phyloP scores from a whole-genome alignment of 2,888 invertebrate genomes.

The Sussaba pulchella region DNA sequence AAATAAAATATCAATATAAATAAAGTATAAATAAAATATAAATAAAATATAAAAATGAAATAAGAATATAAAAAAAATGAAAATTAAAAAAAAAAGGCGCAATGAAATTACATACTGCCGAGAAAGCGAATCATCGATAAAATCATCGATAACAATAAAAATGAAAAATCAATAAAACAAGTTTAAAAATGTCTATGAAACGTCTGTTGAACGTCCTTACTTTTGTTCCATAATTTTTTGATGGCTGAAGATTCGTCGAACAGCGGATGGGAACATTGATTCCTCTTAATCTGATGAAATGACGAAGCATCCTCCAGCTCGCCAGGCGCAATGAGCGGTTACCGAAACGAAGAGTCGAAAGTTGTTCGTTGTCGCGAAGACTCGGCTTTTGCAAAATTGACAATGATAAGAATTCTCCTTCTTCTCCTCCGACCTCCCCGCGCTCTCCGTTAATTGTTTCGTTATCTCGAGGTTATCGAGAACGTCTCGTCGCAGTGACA shows the following conservation, averaged over 20 bases:
- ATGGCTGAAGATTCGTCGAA: background rate
- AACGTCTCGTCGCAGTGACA: background rate
- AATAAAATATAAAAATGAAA: no score
- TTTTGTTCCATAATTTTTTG: slow-evolving; percentile 40
- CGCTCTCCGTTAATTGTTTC: slow-evolving; percentile 37
- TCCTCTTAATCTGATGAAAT: slow-evolving; percentile 25
- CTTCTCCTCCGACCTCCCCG: background rate
- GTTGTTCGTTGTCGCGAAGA: background rate
- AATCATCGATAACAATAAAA: no score
- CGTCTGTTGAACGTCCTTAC: background rate
- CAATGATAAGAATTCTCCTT: slow-evolving; percentile 32
- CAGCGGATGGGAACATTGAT: slow-evolving; percentile 9
- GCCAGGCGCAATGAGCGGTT: background rate
- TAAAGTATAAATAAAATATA: no score
- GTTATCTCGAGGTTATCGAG: slow-evolving; percentile 47
- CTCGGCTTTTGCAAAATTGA: background rate
- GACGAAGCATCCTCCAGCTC: slow-evolving; percentile 49
- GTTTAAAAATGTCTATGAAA: background rate
- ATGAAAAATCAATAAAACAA: no score
- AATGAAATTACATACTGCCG: no score
- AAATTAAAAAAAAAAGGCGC: no score
- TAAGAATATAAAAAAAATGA: no score
- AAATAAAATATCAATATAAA: no score
- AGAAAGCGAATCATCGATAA: no score
- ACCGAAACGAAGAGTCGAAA: slow-evolving; percentile 11